Percentiles rank a stretch among this genome's conserved stretches.
Evolutionary conservation across 2,888 invertebrate genomes (phyloP).

Genomic region (Lomographa bimaculata): DNA sequence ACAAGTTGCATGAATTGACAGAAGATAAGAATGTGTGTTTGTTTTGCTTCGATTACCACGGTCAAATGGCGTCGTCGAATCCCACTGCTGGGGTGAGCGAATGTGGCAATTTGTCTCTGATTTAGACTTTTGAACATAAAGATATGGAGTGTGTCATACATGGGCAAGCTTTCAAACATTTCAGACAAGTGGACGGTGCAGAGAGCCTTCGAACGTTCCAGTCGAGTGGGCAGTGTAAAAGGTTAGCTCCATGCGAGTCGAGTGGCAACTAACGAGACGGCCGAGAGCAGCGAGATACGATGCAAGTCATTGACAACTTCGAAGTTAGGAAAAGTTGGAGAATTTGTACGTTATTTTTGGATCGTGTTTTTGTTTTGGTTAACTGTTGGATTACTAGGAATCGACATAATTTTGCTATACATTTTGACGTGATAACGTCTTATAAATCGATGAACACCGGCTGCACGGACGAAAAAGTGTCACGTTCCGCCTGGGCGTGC

Average conservation of each 20-base stretch:
- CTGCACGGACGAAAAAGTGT: too few species aligned
- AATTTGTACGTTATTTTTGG: background rate
- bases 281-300: slow-evolving; percentile 4
- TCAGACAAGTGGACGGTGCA: slow-evolving; percentile 12
- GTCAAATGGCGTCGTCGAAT: slow-evolving; percentile 1
- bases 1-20: slow-evolving; percentile 7
- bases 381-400: too few species aligned
- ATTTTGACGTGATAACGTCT: too few species aligned
- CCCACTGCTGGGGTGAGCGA: too few species aligned
- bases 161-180: slow-evolving; percentile 13
- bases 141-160: slow-evolving; percentile 7
- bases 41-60: slow-evolving; percentile 3
- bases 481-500: too few species aligned
- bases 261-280: slow-evolving; percentile 17
- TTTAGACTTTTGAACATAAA: too few species aligned
- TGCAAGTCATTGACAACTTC: slow-evolving; percentile 9
- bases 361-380: slow-evolving; percentile 1
- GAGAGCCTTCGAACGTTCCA: slow-evolving; percentile 17
- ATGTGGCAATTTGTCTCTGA: too few species aligned
- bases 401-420: too few species aligned
- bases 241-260: slow-evolving; percentile 15
- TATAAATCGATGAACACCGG: too few species aligned
- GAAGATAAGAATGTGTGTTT: slow-evolving; percentile 5
- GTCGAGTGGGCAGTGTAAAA: slow-evolving; percentile 18
- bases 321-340: slow-evolving; percentile 1